Evolutionary conservation across 2,113 vertebrate species (phyloP).

Genomic region (Jacana jacana): DNA sequence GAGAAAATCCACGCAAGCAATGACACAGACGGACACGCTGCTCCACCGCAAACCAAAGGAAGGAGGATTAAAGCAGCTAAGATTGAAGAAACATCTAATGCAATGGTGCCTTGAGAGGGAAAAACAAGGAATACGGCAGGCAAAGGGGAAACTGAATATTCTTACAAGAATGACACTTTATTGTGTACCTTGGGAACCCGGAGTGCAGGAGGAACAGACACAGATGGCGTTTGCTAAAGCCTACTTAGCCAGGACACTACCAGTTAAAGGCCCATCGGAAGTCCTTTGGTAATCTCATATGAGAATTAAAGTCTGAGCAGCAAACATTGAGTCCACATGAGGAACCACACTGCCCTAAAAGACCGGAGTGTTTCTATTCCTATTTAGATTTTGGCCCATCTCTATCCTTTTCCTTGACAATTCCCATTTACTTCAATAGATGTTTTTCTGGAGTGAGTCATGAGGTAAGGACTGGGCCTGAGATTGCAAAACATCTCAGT

Average conservation of each 20-base stretch:
- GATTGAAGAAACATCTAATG: neutral
- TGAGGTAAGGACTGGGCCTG: neutral
- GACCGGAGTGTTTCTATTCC: neutral
- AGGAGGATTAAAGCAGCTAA: neutral
- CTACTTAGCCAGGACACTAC: neutral
- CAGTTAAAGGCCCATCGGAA: neutral
- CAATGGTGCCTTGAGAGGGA: neutral
- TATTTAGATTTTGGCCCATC: neutral
- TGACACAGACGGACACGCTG: neutral
- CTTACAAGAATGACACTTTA: neutral
- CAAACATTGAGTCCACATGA: neutral
- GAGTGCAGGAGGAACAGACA: neutral
- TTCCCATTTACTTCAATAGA: neutral
- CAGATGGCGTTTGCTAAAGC: slow-evolving; percentile 42
- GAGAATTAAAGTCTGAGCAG: neutral
- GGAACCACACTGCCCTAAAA: neutral
- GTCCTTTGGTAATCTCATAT: neutral
- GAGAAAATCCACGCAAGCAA: neutral
- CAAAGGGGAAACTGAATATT: neutral
- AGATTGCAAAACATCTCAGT: neutral
- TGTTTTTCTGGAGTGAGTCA: neutral
- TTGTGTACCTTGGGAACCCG: neutral
- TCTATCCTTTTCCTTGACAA: neutral
- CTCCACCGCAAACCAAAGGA: neutral
- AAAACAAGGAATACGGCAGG: neutral